A percentile compares a stretch with the other conserved stretches of the same genome.
These are phyloP conservation scores for Nothocercus julius DNA, from an alignment of 2,113 vertebrate species.

Conservation along the genomic window DNA sequence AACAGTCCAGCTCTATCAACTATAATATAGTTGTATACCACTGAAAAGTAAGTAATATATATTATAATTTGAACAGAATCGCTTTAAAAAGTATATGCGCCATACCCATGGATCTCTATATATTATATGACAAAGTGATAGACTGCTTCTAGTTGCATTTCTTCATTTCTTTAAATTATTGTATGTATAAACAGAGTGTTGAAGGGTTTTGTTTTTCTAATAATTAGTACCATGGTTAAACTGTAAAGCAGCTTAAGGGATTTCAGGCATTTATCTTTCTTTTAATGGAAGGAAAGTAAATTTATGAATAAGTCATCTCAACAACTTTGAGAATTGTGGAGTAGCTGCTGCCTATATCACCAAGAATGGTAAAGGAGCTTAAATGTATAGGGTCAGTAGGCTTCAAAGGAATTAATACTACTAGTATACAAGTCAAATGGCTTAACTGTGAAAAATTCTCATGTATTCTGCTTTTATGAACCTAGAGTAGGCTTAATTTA, in stretches of 20 bases:
- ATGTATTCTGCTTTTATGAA: neutral
- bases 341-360: neutral
- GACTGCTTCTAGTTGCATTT: neutral
- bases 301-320: neutral
- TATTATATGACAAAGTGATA: neutral
- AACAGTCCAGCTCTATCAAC: neutral
- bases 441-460: neutral
- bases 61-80: neutral
- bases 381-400: neutral
- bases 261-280: neutral
- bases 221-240: neutral
- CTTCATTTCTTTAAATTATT: neutral
- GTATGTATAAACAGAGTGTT: fast-evolving
- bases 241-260: neutral
- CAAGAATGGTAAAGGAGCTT: neutral
- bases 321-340: constrained; percentile 19
- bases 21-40: neutral
- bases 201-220: neutral
- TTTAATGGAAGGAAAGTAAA: neutral
- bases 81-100: neutral
- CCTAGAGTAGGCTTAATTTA: neutral
- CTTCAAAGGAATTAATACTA: neutral
- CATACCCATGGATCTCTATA: fast-evolving
- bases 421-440: neutral
- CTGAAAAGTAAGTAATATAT: neutral